Evolutionary conservation across 2,888 invertebrate genomes (phyloP).

Genomic region (Xanthorhoe designata): DNA sequence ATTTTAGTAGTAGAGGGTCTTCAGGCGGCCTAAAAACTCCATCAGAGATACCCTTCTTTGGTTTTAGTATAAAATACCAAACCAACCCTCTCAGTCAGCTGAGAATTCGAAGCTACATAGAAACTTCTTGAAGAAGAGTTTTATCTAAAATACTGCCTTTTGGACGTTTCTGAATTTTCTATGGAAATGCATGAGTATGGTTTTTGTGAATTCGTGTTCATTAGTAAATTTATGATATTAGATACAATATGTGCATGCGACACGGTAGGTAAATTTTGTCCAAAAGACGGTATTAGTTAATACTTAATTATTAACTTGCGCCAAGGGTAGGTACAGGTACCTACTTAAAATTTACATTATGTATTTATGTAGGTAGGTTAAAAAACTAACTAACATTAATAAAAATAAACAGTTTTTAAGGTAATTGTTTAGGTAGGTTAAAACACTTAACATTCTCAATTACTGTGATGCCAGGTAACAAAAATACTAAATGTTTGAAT

Average conservation of each 20-base stretch:
- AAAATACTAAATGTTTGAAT: no score
- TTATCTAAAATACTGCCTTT: conserved; percentile 73
- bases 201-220: conserved; percentile 36
- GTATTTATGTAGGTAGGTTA: no score
- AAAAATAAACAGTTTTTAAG: no score
- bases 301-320: neutral
- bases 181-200: conserved; percentile 32
- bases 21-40: no score
- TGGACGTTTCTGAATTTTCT: conserved; percentile 56
- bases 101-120: conserved; percentile 18
- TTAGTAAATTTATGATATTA: conserved; percentile 30
- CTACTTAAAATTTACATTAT: no score
- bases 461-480: no score
- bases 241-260: conserved; percentile 55
- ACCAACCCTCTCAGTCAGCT: conserved; percentile 24
- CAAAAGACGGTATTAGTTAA: conserved; percentile 74
- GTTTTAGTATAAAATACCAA: neutral
- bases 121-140: conserved; percentile 9
- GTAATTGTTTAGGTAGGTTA: no score
- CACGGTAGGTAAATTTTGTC: conserved; percentile 79
- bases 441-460: no score
- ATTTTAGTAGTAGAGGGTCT: no score
- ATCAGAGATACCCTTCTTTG: neutral
- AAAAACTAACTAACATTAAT: no score
- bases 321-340: no score